A percentile compares a stretch with the other conserved stretches of the same genome.
These are phyloP conservation scores for Thaumetopoea pityocampa DNA, from an alignment of 1,140 invertebrate species.

Conservation along the genomic window DNA sequence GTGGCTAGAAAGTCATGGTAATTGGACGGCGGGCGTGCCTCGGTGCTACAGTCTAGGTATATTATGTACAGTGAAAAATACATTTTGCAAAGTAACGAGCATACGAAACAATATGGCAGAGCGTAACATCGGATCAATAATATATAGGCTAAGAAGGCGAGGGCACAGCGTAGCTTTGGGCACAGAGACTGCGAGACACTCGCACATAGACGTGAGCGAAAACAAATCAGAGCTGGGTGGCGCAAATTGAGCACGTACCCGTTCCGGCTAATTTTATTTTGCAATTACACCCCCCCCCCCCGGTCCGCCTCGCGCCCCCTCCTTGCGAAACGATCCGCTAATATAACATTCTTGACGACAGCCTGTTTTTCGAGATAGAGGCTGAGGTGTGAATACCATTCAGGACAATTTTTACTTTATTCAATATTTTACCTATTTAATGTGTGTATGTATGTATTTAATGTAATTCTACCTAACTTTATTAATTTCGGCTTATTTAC, in stretches of 20 bases:
- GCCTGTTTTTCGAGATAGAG: slow-evolving; percentile 39
- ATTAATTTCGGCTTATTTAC: too few species aligned
- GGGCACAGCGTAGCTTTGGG: slow-evolving; percentile 49
- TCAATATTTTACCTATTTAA: too few species aligned
- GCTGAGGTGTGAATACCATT: slow-evolving; percentile 19
- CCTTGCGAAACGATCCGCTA: slow-evolving; percentile 32
- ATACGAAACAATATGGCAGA: slow-evolving; percentile 53
- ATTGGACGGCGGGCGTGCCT: slow-evolving; percentile 3
- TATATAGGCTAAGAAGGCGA: slow-evolving; percentile 65
- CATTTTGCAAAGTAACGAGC: slow-evolving; percentile 15
- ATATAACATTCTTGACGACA: slow-evolving; percentile 72
- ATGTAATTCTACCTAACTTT: too few species aligned
- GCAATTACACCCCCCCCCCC: slow-evolving; percentile 65
- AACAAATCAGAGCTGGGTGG: slow-evolving; percentile 73
- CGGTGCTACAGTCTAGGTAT: not conserved
- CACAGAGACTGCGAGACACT: slow-evolving; percentile 25
- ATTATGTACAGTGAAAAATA: slow-evolving; percentile 2
- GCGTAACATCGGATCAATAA: slow-evolving; percentile 57
- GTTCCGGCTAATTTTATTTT: slow-evolving; percentile 76
- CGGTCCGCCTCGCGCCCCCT: slow-evolving; percentile 17
- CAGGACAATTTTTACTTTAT: too few species aligned
- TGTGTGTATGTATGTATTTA: too few species aligned
- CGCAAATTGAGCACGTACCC: slow-evolving; percentile 75
- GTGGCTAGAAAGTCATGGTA: slow-evolving; percentile 8
- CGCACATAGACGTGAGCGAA: slow-evolving; percentile 53